These are phyloP conservation scores for Pelecanoides urinatrix DNA, from an alignment of 2,113 vertebrate species.

Conservation along the genomic window DNA sequence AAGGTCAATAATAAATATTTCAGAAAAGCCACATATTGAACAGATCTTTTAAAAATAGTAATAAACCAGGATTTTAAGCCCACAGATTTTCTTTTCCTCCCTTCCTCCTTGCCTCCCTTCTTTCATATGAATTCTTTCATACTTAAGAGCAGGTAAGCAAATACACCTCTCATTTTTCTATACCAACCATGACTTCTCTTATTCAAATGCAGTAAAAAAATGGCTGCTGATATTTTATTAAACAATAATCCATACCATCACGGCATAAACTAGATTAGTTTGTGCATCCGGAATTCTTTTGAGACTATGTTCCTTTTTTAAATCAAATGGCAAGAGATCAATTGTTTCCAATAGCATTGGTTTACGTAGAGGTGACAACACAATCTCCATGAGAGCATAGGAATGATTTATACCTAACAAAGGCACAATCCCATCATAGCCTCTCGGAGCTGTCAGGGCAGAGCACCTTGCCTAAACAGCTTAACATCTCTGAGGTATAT, in stretches of 20 bases:
- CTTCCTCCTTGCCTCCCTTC: background rate
- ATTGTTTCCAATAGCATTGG: background rate
- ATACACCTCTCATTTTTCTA: rapidly evolving
- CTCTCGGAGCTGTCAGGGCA: background rate
- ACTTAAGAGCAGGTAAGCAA: background rate
- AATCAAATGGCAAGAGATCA: background rate
- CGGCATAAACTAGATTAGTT: background rate
- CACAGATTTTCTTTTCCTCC: background rate
- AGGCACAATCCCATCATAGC: background rate
- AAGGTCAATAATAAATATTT: background rate
- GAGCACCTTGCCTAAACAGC: background rate
- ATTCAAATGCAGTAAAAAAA: background rate
- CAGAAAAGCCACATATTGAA: background rate
- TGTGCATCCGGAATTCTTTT: background rate
- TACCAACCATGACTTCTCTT: background rate
- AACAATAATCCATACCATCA: background rate
- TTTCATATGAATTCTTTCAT: background rate
- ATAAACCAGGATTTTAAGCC: background rate
- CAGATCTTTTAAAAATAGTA: background rate
- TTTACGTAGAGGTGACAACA: background rate
- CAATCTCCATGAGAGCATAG: background rate
- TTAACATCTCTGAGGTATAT: background rate
- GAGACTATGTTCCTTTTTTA: background rate
- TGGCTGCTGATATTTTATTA: background rate
- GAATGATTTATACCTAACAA: background rate